Conservation (phyloP, 2,888 invertebrate species). For the Brenthis daphne region DNA sequence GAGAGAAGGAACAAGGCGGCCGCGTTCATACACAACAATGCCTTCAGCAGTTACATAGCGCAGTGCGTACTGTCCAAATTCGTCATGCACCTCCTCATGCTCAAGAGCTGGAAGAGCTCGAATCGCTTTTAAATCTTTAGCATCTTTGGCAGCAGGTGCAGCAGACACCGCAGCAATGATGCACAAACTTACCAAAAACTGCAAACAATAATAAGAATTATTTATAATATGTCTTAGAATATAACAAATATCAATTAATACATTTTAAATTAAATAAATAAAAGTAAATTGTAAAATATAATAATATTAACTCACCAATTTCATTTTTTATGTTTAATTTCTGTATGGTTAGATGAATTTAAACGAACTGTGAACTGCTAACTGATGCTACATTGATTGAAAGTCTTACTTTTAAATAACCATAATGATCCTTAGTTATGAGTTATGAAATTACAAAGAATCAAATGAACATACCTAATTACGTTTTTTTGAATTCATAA, state of each 20-base stretch:
- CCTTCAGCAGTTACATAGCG: constrained; percentile 60
- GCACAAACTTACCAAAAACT: constrained; percentile 49
- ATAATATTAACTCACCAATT: constrained; percentile 46
- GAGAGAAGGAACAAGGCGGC: constrained; percentile 50
- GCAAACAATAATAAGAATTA: constrained; percentile 30
- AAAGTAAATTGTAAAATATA: background rate
- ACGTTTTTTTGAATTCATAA: background rate
- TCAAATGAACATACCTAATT: background rate
- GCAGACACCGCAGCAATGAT: constrained; percentile 47
- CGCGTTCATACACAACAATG: constrained; percentile 53
- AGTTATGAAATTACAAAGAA: background rate
- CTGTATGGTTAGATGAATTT: background rate
- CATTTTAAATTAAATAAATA: background rate
- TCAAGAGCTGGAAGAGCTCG: constrained; percentile 45
- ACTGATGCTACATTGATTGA: constrained; percentile 18
- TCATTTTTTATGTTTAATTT: constrained; percentile 44
- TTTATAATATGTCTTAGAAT: background rate
- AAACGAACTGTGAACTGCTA: background rate
- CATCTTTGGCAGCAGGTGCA: constrained; percentile 43
- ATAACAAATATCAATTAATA: too few species aligned
- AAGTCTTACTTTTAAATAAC: constrained; percentile 24
- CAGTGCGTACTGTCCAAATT: constrained; percentile 54
- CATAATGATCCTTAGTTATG: constrained; percentile 3
- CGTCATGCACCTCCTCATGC: constrained; percentile 57
- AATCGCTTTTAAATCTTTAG: constrained; percentile 26